Base-by-base conservation (phyloP, 2,797 vertebrate genomes). In the Rhincodon typus region DNA sequence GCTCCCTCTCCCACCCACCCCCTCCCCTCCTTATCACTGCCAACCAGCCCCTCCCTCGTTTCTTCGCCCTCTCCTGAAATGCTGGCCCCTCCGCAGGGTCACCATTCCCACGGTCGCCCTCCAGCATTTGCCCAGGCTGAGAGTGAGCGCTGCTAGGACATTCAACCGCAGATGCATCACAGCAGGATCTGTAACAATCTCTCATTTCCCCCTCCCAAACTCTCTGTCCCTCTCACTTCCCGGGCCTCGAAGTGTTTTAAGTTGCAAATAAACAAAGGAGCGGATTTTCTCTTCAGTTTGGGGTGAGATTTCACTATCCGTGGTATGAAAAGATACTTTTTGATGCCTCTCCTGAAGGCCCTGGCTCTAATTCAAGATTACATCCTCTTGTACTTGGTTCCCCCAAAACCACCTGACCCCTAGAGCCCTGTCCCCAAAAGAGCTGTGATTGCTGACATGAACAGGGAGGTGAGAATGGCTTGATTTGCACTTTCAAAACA, bases 1-100 rank as follows among this genome's bases (percentile, higher is more conserved):
- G 95, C 96, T 96, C 82, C 94, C 95, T 62, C 96, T 96, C 96
- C 46, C 46, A 50, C 46, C 46, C 46, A 3, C 46, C 46, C 46
- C 46, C 46, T 4, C 46, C 46, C 46, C 46, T 50, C 97, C 96
- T 96, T 96, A 96, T 96, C 94, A 69, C 94, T 1, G 95, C 90
- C 96, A 96, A 53, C 95, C 94, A 95, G 57, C 96, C 95, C 96
- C 96, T 96, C 96, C 87, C 95, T 82, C 15, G 23, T 69, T 72
- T 72, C 38, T 21, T 84, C 42, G 34, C n/a, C 30, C 70, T 42
- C 34, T 19, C 77, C 77, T 38, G 74, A n/a, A 77, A 1, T 15
- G 34, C 8, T 77, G 72, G 30, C 72, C 34, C 72, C 72, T 38
- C 15, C 46, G 15, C 19, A 21, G 38, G 4, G 79, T 84, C 21